phyloP scores from a whole-genome alignment of 1,140 invertebrate species.

The Steinernema feltiae region DNA sequence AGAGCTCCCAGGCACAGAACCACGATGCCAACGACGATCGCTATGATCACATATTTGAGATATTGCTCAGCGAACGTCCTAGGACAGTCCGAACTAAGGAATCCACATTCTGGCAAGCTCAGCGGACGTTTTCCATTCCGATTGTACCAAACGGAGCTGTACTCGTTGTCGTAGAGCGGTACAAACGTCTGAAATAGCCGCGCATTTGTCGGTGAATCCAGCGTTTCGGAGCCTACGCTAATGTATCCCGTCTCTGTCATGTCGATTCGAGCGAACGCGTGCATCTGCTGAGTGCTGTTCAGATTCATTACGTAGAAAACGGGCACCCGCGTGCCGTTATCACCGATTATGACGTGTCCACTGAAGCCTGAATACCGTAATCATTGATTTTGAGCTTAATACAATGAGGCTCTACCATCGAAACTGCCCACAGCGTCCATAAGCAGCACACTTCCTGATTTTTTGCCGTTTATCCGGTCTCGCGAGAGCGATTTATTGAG shows the following conservation, averaged over 20 bases:
- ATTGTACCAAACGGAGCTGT: slow-evolving; percentile 6
- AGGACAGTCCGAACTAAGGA: slow-evolving; percentile 19
- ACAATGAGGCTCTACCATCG: neutral
- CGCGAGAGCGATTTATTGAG: neutral
- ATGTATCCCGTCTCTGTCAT: neutral
- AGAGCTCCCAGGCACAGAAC: slow-evolving; percentile 14
- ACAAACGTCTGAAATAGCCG: slow-evolving; percentile 28
- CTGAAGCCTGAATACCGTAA: slow-evolving; percentile 12
- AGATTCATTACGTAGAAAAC: slow-evolving; percentile 15
- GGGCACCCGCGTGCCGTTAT: slow-evolving; percentile 16
- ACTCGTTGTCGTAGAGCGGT: slow-evolving; percentile 20
- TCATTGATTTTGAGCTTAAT: neutral
- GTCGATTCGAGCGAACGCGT: slow-evolving; percentile 14
- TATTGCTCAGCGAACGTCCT: slow-evolving; percentile 15
- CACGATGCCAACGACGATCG: slow-evolving; percentile 14
- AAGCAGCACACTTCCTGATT: neutral
- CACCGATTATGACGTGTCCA: slow-evolving; percentile 18
- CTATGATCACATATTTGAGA: slow-evolving; percentile 17
- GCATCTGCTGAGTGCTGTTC: neutral
- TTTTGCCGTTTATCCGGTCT: neutral
- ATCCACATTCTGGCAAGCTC: slow-evolving; percentile 13
- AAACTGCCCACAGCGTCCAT: neutral
- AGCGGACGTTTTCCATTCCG: slow-evolving; percentile 12
- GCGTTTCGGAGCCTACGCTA: neutral
- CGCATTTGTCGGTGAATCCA: no score